phyloP scores from a whole-genome alignment of 2,888 invertebrate species.

The Volucella inanis region DNA sequence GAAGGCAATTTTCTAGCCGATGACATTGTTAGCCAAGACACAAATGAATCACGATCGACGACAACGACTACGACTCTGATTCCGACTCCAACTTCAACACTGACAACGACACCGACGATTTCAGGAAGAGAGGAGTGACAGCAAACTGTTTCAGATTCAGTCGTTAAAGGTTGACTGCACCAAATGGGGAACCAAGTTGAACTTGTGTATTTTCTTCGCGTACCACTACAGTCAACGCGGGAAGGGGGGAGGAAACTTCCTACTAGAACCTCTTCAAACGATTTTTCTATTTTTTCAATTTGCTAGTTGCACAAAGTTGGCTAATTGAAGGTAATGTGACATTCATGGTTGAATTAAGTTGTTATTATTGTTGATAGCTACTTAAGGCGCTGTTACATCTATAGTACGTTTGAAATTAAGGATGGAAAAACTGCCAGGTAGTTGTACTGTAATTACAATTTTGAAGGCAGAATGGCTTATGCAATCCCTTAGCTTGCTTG shows the following conservation, averaged over 20 bases:
- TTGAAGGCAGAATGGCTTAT: too few species aligned
- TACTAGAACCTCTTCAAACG: constrained; percentile 44
- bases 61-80: neutral
- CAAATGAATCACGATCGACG: constrained; percentile 51
- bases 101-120: neutral
- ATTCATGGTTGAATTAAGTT: constrained; percentile 31
- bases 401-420: neutral
- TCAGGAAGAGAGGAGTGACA: constrained; percentile 10
- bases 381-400: neutral
- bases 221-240: neutral
- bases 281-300: constrained; percentile 43
- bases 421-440: neutral
- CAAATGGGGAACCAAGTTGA: constrained; percentile 35
- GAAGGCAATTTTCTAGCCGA: constrained; percentile 38
- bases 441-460: too few species aligned
- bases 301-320: constrained; percentile 24
- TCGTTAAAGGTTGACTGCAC: constrained; percentile 28
- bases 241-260: neutral
- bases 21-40: constrained; percentile 40
- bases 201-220: constrained; percentile 26
- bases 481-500: too few species aligned
- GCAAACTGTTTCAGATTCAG: constrained; percentile 16
- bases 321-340: constrained; percentile 46
- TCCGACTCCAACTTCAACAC: too few species aligned
- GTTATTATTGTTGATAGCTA: neutral